phyloP scores from a whole-genome alignment of 1,140 invertebrate genomes.

The Cryptotermes secundus region DNA sequence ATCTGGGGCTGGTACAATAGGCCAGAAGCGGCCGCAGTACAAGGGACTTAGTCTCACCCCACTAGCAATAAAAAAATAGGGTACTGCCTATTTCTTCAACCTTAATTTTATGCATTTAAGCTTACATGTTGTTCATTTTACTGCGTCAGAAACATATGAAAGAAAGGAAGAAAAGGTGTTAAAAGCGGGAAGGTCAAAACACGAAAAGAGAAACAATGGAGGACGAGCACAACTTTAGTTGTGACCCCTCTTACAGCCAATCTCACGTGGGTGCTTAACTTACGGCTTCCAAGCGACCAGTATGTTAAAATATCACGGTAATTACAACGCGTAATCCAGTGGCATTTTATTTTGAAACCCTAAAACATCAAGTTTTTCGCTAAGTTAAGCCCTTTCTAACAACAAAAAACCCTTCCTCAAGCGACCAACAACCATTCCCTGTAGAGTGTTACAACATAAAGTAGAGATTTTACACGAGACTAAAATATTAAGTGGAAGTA shows the following conservation, averaged over 20 bases:
- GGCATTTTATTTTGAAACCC: constrained; percentile 9
- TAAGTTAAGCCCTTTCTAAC: constrained; percentile 16
- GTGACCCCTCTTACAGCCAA: background rate
- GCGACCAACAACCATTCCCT: background rate
- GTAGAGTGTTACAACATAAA: background rate
- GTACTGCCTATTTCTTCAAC: no score
- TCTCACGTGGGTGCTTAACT: background rate
- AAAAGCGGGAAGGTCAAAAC: background rate
- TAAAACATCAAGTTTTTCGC: constrained; percentile 1
- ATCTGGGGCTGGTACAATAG: no score
- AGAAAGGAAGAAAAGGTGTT: background rate
- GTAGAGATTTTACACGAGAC: constrained; percentile 17
- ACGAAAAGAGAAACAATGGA: background rate
- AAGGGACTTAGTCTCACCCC: no score
- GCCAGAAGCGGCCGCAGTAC: no score
- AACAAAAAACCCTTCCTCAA: background rate
- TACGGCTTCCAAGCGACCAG: background rate
- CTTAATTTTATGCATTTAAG: no score
- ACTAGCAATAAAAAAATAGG: no score
- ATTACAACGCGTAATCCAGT: constrained; percentile 10
- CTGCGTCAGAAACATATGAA: background rate
- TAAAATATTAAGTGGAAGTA: background rate
- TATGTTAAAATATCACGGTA: constrained; percentile 1
- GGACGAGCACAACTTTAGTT: background rate
- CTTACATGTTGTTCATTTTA: no score